Percentiles rank a stretch among this genome's conserved stretches.
phyloP scores from a whole-genome alignment of 2,888 invertebrate species.

The Chymomyza caudatula region DNA sequence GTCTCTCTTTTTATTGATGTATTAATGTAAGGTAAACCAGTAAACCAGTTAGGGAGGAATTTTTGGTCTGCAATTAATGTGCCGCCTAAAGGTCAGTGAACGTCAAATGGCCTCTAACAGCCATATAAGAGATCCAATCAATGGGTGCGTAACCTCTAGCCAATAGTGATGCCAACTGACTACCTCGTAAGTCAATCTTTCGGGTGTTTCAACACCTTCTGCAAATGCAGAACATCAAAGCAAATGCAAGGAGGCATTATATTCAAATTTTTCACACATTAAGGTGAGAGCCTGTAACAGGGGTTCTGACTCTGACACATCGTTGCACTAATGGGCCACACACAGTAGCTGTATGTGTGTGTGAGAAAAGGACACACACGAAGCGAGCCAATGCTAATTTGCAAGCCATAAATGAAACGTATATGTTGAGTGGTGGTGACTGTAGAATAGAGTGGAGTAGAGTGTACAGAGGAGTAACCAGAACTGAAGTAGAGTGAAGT shows the following conservation, averaged over 20 bases:
- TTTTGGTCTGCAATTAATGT: slow-evolving; percentile 10
- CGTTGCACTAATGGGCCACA: slow-evolving; percentile 13
- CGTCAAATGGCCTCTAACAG: slow-evolving; percentile 51
- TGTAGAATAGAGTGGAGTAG: slow-evolving; percentile 11
- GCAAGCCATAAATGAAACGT: slow-evolving; percentile 70
- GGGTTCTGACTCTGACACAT: background rate
- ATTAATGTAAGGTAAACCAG: slow-evolving; percentile 50
- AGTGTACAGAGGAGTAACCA: background rate
- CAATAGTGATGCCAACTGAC: slow-evolving; percentile 32
- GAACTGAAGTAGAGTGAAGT: slow-evolving; percentile 40
- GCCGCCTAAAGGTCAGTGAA: slow-evolving; percentile 60
- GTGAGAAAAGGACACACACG: slow-evolving; percentile 63
- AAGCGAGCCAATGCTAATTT: slow-evolving; percentile 57
- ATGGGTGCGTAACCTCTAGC: slow-evolving; percentile 14
- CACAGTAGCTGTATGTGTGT: slow-evolving; percentile 45
- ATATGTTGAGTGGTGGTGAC: slow-evolving; percentile 55
- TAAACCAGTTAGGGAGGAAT: slow-evolving; percentile 35
- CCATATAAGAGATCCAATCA: slow-evolving; percentile 16
- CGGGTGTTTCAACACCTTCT: slow-evolving; percentile 33
- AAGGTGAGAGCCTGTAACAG: background rate
- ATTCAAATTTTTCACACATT: background rate
- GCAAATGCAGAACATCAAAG: background rate
- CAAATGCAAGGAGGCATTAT: background rate
- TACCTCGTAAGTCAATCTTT: slow-evolving; percentile 28
- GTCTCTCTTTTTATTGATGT: background rate